These are phyloP conservation scores for Muscina levida DNA, from an alignment of 2,888 invertebrate species.

Conservation along the genomic window DNA sequence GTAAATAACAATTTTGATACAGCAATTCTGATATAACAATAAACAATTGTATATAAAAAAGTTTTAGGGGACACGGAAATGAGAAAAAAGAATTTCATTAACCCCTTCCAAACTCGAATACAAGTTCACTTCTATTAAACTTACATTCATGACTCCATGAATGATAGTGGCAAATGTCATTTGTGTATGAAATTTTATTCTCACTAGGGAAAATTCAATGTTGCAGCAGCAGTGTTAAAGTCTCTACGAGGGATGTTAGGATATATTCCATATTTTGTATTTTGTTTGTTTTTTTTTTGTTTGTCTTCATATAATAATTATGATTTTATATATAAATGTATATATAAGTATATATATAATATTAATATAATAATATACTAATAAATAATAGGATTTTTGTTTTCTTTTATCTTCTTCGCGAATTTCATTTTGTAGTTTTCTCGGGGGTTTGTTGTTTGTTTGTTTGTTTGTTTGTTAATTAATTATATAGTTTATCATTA, in stretches of 20 bases:
- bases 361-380: slow-evolving; percentile 45
- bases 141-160: no score
- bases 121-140: no score
- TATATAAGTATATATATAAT: slow-evolving; percentile 48
- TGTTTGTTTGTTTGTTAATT: slow-evolving; percentile 59
- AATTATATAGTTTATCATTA: slow-evolving; percentile 54
- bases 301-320: slow-evolving; percentile 12
- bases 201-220: neutral
- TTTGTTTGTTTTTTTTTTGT: slow-evolving; percentile 20
- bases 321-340: slow-evolving; percentile 26
- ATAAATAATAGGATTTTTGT: slow-evolving; percentile 50
- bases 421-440: slow-evolving; percentile 37
- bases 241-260: no score
- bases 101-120: no score
- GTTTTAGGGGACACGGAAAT: no score
- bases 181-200: no score
- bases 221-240: neutral
- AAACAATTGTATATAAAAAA: no score
- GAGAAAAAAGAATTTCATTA: no score
- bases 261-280: no score
- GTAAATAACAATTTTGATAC: no score
- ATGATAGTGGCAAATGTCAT: no score
- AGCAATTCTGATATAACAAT: no score
- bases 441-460: slow-evolving; percentile 14
- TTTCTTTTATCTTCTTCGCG: neutral